These are phyloP conservation scores for Lepus timidus DNA, from an alignment of 2,113 vertebrate genomes.

Conservation along the genomic window DNA sequence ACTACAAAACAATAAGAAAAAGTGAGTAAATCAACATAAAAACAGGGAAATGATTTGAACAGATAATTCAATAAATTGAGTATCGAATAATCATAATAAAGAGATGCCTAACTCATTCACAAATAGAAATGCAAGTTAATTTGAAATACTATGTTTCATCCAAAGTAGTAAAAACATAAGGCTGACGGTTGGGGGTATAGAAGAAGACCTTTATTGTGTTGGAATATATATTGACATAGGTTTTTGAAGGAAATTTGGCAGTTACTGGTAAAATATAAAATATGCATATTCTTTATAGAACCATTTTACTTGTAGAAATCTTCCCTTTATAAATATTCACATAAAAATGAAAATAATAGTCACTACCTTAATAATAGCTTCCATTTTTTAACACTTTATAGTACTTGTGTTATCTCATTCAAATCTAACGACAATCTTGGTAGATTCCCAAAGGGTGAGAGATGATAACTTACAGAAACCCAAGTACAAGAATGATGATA, in stretches of 20 bases:
- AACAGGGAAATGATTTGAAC: neutral
- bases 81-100: neutral
- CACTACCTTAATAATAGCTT: neutral
- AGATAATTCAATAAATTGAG: neutral
- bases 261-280: constrained; percentile 12
- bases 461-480: neutral
- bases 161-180: neutral
- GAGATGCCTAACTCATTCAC: neutral
- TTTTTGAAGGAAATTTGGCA: neutral
- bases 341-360: neutral
- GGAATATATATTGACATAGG: neutral
- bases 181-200: neutral
- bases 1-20: neutral
- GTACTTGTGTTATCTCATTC: neutral
- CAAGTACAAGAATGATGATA: neutral
- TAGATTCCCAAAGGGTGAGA: neutral
- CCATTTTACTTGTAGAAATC: neutral
- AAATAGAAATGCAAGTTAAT: neutral
- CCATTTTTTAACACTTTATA: neutral
- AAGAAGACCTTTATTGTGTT: neutral
- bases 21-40: neutral
- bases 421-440: neutral
- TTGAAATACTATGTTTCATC: neutral
- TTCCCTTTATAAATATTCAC: neutral
- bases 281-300: neutral